Conservation (phyloP, 2,888 invertebrate genomes). For the Rutpela maculata region DNA sequence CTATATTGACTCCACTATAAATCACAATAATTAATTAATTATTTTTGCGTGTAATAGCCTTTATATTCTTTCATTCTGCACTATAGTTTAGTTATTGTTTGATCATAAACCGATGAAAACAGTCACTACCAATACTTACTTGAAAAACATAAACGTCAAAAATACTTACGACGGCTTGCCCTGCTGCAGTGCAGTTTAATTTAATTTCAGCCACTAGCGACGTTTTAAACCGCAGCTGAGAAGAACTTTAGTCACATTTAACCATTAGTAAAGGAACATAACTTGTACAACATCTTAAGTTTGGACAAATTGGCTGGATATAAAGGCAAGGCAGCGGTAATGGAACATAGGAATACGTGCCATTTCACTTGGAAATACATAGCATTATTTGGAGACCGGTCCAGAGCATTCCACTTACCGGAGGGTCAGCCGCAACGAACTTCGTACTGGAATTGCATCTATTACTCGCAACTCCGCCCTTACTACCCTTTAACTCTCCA, state of each 20-base stretch:
- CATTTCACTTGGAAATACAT: slow-evolving; percentile 57
- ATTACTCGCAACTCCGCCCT: slow-evolving; percentile 56
- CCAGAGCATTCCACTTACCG: slow-evolving; percentile 46
- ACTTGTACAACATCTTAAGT: slow-evolving; percentile 55
- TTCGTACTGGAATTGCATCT: slow-evolving; percentile 53
- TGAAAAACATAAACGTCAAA: neutral
- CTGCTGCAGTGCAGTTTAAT: slow-evolving; percentile 1
- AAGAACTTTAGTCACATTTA: slow-evolving; percentile 51
- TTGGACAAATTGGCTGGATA: slow-evolving; percentile 52
- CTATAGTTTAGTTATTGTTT: neutral
- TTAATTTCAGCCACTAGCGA: slow-evolving; percentile 32
- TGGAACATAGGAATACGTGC: slow-evolving; percentile 53
- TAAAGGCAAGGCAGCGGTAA: slow-evolving; percentile 52
- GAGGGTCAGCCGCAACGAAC: slow-evolving; percentile 57
- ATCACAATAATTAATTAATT: too few relatives aligned
- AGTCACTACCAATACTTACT: neutral
- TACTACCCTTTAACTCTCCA: slow-evolving; percentile 34
- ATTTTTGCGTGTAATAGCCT: too few relatives aligned
- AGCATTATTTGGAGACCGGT: slow-evolving; percentile 43
- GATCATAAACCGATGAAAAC: neutral
- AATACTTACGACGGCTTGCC: neutral
- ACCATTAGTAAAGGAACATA: slow-evolving; percentile 51
- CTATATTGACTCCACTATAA: too few relatives aligned
- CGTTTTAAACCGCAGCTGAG: slow-evolving; percentile 44
- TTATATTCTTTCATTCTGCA: neutral